A percentile compares a stretch with the other conserved stretches of the same genome.
Conservation (phyloP, 2,888 invertebrate species). For the Ypsolopha sequella region DNA sequence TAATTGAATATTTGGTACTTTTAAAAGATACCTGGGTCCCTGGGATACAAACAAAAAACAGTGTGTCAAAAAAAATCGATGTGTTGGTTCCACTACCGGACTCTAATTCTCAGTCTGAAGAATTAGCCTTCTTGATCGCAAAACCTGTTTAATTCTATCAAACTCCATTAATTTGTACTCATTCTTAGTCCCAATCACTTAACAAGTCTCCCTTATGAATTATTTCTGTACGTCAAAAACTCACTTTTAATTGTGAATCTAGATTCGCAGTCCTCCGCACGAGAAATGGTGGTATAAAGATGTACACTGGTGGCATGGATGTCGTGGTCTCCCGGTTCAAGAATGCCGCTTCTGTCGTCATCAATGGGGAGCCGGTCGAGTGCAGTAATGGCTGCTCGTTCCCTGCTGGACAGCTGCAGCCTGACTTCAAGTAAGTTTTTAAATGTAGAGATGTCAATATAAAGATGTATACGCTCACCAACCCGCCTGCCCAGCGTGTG, state of each 20-base stretch:
- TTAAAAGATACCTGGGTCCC: background rate
- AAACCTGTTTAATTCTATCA: background rate
- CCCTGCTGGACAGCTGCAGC: background rate
- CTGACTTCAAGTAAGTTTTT: slow-evolving; percentile 2
- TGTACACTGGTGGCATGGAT: slow-evolving; percentile 13
- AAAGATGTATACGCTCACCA: background rate
- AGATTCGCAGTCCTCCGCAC: slow-evolving; percentile 12
- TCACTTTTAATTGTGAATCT: background rate
- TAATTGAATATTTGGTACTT: background rate
- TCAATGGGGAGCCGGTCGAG: slow-evolving; percentile 11
- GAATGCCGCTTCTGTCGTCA: slow-evolving; percentile 6
- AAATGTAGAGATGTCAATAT: background rate
- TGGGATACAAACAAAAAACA: background rate
- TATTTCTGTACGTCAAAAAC: background rate
- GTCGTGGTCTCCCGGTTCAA: slow-evolving; percentile 8
- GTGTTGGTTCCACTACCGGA: no score
- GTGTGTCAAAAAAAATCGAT: background rate
- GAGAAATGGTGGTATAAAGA: slow-evolving; percentile 2
- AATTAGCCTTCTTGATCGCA: background rate
- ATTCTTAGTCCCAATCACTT: background rate
- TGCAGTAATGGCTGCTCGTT: slow-evolving; percentile 31
- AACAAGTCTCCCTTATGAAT: background rate
- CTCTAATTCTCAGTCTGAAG: no score
- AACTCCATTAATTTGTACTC: background rate
- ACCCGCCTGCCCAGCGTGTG: no score